These are phyloP conservation scores for Falco berigora DNA, from an alignment of 2,797 vertebrate species.

Conservation along the genomic window DNA sequence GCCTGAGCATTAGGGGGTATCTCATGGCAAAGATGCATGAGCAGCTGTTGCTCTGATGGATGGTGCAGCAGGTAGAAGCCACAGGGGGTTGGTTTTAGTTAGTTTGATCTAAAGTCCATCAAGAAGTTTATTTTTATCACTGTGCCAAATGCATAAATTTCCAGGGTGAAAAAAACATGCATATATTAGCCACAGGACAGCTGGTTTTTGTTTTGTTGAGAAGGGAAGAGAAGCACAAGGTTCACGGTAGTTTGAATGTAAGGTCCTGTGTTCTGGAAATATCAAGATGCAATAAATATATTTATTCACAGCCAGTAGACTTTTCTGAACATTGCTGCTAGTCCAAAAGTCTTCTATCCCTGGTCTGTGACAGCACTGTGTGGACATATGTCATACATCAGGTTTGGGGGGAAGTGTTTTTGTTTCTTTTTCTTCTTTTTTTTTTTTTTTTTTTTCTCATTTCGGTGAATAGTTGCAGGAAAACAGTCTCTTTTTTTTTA, in stretches of 20 bases:
- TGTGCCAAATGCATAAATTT: not conserved
- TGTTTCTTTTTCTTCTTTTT: not conserved
- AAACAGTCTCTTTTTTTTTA: not conserved
- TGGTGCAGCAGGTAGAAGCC: not conserved
- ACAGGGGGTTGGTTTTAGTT: accelerated
- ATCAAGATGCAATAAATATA: not conserved
- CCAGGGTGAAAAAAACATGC: not conserved
- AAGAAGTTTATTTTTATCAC: not conserved
- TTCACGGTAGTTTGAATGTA: not conserved
- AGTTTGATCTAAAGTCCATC: not conserved
- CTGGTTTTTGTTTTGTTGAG: not conserved
- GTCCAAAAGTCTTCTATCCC: not conserved
- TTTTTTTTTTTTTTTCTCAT: not conserved
- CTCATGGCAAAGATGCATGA: accelerated
- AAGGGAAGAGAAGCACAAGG: not conserved
- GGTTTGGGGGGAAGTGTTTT: not conserved
- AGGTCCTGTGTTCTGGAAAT: not conserved
- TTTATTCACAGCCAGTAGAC: not conserved
- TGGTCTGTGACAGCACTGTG: not conserved
- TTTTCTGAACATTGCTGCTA: not conserved
- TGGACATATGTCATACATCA: not conserved
- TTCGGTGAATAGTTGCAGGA: not conserved
- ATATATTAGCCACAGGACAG: not conserved
- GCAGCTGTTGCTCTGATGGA: not conserved
- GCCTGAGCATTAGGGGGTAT: not conserved